Conservation (phyloP, 2,113 vertebrate species). For the Pelodiscus sinensis region DNA sequence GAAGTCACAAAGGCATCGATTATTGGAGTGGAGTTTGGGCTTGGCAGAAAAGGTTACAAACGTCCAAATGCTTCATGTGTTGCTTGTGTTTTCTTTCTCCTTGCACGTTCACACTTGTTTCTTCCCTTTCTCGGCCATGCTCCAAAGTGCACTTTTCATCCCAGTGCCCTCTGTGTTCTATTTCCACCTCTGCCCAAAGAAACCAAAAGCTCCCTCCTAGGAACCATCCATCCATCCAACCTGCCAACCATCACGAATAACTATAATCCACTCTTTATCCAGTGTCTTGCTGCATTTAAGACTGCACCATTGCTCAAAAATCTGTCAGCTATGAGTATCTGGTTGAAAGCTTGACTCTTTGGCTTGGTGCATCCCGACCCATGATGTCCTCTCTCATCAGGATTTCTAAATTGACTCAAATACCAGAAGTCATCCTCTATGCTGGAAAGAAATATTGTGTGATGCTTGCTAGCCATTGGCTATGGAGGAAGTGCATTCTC, state of each 20-base stretch:
- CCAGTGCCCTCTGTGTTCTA: rapidly evolving
- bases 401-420: conserved; percentile 28
- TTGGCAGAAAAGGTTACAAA: not conserved
- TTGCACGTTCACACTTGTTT: not conserved
- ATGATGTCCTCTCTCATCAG: not conserved
- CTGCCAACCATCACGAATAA: conserved; percentile 44
- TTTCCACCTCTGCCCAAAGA: not conserved
- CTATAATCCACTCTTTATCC: conserved; percentile 54
- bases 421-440: not conserved
- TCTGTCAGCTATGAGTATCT: conserved; percentile 28
- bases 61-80: not conserved
- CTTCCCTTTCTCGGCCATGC: not conserved
- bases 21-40: rapidly evolving
- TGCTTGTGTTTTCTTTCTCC: rapidly evolving
- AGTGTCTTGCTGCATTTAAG: conserved; percentile 27
- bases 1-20: not conserved
- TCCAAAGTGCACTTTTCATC: rapidly evolving
- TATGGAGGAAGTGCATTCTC: not conserved
- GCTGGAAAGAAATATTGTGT: not conserved
- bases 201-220: not conserved
- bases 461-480: not conserved
- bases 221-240: no score
- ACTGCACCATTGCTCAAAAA: conserved; percentile 36
- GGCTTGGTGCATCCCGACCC: not conserved
- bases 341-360: conserved; percentile 38